Evolutionary conservation across 2,888 invertebrate genomes (phyloP), one percentile per base, ranked within the genome.

Genomic region (Apocheima hispidaria): DNA sequence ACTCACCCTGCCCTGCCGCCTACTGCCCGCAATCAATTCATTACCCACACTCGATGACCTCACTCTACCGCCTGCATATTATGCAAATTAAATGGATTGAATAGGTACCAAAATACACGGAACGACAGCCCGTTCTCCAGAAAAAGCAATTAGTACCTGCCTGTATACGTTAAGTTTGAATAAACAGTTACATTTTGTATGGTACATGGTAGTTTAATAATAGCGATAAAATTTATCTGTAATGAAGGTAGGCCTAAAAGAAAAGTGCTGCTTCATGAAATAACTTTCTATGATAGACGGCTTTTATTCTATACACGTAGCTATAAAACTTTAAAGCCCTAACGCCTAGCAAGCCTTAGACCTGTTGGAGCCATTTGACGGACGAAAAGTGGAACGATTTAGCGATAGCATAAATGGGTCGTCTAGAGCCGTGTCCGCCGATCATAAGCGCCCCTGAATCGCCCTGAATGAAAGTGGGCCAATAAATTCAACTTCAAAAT

Each of bases 331-430:
- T 61, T 65, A 63, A 71, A 64, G 55, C 60, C 58, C 67, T 68
- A 61, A 56, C 57, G 52, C 62, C 28, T n/a, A 40, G 38, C 56
- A 69, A 66, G 70, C 70, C 72, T 73, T 73, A 78, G 70, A 74
- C 68, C 71, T 74, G 78, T 78, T 79, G 81, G 57, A 72, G 65
- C 72, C 74, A 78, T 77, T 78, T 77, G 72, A 68, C 74, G 71
- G 71, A 70, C 71, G 71, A 66, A 72, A 90, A 87, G 86, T 92
- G 66, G 90, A 83, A 76, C 92, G 92, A 92, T 92, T 68, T 61
- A 66, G 67, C 86, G 92, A 92, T 92, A 92, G 73, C 65, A 74
- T 74, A 90, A 88, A 91, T 89, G 77, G 90, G 89, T 86, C 90
- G 88, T 80, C 81, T 73, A 66, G 54, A 66, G 44, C 61, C 56